Evolutionary conservation across 2,888 invertebrate genomes (phyloP), one percentile per base, ranked within the genome.

Genomic region (Drosophila neutralis): DNA sequence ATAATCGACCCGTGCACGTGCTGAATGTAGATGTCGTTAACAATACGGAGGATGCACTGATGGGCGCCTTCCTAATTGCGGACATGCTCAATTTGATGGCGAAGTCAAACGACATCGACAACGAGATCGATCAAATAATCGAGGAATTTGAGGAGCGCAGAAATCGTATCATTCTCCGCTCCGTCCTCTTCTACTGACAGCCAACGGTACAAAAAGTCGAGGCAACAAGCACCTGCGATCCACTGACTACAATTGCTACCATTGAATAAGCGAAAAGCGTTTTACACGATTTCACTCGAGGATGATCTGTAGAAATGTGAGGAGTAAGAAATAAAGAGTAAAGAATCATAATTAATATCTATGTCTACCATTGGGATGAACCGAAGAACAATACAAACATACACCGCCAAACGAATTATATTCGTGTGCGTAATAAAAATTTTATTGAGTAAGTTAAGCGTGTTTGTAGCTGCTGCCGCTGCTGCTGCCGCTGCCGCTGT

Each of bases 21-120:
- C 96, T 99, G 65, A 99, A 99, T 93, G 96, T 99, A 83, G 99
- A 99, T 92, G 98, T 99, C 87, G 98, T 98, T 93, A 99, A 99
- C 94, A 99, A 99, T 94, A 98, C 99, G 82, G 99, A 99, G 93
- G 99, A 99, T 93, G 99, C 99, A 1, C 98, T 99, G 4, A 96
- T 99, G 91, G 99, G 99, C 79, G 99, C 99, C 42, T 99, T 99
- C 94, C 94, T 99, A 85, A 98, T 99, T 81, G 98, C 98, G 93
- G 99, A 99, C 93, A 95, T 99, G 94, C 97, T 98, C 82, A 95
- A 96, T 65, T 96, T 97, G 96, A 70, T 86, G 82, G 67, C 89
- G 11, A 87, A 90, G 69, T 87, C 87, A 0, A 81, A 66, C 27
- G 87, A 87, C 60, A 69, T 87, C 35, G 87, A 87, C 67, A 87